Base-by-base conservation (phyloP, 2,888 invertebrate species). In the Lysandra coridon region DNA sequence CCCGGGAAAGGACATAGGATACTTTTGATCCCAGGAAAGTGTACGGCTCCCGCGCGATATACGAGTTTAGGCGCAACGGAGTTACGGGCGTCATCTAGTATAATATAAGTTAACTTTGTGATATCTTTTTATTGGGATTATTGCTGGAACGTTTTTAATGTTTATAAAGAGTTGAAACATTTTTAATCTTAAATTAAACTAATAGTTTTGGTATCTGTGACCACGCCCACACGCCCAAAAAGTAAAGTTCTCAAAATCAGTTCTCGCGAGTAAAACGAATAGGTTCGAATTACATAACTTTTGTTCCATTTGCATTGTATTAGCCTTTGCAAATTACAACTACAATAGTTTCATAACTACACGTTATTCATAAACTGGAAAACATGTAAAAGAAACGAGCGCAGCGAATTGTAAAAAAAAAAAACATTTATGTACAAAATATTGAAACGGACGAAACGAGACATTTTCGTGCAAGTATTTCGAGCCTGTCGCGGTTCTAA, bases 401-500 rank as follows among this genome's bases (percentile, higher is more conserved):
- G 4, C 76, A 76, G 57, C 76, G 33, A 76, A 33, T 33, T 53
- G 53, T 33, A 57, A 33, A 14, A 49, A 75, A 75, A 53, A 76
- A 53, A 53, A 76, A 53, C n/a, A 44, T 75, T 49, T 49, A 57
- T 57, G 30, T 57, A 57, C 75, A 79, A 75, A 69, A 62, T 69
- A 79, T 74, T 75, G 75, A 75, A 75, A 74, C 40, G 30, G 44
- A 62, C 7, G 44, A 44, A 75, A 62, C 40, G 75, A 62, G 74
- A 79, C 60, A 62, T 79, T 60, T 79, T 40, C 79, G 62, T 79
- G 75, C 79, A 75, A 79, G 80, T 79, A 33, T 80, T 80, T 79
- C 79, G 73, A 79, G 80, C 78, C 79, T 86, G 86, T 86, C 85
- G 86, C 85, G 81, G 86, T 89, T 90, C 86, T 88, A 88, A 89